Percentiles rank a stretch among this genome's conserved stretches.
phyloP scores from a whole-genome alignment of 2,113 vertebrate species.

The Cyphomyrus discorhynchus region DNA sequence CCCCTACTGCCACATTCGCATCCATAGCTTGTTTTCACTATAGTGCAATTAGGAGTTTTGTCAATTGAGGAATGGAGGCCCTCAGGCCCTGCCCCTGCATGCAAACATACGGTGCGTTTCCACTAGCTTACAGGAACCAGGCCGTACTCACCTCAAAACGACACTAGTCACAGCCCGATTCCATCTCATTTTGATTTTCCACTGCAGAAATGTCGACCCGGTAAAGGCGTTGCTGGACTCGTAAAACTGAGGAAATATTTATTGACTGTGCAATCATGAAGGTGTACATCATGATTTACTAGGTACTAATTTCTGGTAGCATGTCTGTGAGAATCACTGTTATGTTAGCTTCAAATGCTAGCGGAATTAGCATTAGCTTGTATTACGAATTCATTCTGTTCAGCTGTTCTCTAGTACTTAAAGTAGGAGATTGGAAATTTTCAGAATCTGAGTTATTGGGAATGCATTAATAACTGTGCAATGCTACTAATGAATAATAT shows the following conservation, averaged over 20 bases:
- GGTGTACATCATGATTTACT: neutral
- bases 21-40: neutral
- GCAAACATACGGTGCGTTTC: neutral
- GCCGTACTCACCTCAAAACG: neutral
- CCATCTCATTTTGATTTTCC: neutral
- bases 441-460: neutral
- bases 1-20: neutral
- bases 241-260: neutral
- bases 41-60: neutral
- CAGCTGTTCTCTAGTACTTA: neutral
- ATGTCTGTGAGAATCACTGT: neutral
- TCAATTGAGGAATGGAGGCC: neutral
- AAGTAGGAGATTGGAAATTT: neutral
- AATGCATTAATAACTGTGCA: neutral
- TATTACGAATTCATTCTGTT: neutral
- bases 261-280: neutral
- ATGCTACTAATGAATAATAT: neutral
- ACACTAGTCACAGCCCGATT: neutral
- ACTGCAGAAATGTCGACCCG: neutral
- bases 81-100: neutral
- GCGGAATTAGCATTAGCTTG: neutral
- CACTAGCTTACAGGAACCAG: neutral
- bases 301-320: neutral
- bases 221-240: neutral
- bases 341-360: neutral